Conservation (phyloP, 1,140 invertebrate species). For the Trichogramma pretiosum region DNA sequence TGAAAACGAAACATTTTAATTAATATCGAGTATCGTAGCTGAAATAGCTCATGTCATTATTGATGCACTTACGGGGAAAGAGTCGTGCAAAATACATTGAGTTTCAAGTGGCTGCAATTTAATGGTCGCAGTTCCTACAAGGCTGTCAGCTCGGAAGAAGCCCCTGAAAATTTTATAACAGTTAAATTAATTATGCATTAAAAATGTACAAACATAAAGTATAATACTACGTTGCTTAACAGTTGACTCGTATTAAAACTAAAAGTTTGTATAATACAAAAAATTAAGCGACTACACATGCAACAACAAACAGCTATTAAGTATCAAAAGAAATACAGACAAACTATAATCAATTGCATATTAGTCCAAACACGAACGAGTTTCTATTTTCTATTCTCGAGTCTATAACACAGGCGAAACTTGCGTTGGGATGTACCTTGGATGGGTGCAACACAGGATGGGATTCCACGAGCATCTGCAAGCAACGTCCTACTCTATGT, state of each 20-base stretch:
- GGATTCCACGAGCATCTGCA: conserved; percentile 46
- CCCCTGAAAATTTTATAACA: conserved; percentile 60
- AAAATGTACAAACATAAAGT: not conserved
- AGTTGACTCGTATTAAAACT: conserved; percentile 24
- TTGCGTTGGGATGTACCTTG: conserved; percentile 45
- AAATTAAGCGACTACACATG: conserved; percentile 10
- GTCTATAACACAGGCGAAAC: too few relatives aligned
- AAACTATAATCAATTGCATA: conserved; percentile 4
- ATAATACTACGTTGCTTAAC: conserved; percentile 28
- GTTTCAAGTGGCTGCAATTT: conserved; percentile 81
- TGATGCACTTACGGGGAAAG: conserved; percentile 70
- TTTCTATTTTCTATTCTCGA: conserved; percentile 9
- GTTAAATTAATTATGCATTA: not conserved
- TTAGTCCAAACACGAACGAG: not conserved
- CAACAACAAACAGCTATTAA: conserved; percentile 7
- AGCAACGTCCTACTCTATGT: conserved; percentile 43
- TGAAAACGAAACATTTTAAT: conserved; percentile 34
- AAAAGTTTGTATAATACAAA: conserved; percentile 7
- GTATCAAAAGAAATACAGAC: conserved; percentile 1
- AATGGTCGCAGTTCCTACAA: conserved; percentile 76
- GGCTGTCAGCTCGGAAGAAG: conserved; percentile 75
- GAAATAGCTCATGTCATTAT: conserved; percentile 1
- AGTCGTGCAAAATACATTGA: conserved; percentile 79
- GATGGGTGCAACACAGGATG: conserved; percentile 44
- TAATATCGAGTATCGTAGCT: conserved; percentile 11